phyloP scores from a whole-genome alignment of 2,113 vertebrate species.

The Brachyhypopomus occidentalis region DNA sequence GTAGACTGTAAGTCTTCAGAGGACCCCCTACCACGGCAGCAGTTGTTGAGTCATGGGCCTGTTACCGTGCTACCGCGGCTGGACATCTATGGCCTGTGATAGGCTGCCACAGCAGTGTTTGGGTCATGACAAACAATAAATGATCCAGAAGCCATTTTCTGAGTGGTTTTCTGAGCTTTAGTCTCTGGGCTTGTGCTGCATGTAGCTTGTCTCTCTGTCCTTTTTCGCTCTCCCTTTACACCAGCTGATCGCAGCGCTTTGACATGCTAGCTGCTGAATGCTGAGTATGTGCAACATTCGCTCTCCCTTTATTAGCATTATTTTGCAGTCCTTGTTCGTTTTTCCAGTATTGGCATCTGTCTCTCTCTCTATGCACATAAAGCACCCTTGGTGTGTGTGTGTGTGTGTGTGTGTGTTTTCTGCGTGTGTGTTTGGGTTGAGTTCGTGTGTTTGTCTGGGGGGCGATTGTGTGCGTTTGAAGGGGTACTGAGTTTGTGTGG shows the following conservation, averaged over 20 bases:
- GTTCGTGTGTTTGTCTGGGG: background rate
- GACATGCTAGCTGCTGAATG: background rate
- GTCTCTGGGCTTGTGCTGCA: too few relatives aligned
- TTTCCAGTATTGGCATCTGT: background rate
- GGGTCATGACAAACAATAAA: constrained; percentile 35
- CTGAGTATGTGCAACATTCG: background rate
- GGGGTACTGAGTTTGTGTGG: background rate
- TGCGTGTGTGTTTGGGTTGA: background rate
- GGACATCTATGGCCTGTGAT: constrained; percentile 30
- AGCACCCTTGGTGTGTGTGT: background rate
- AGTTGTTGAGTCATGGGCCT: background rate
- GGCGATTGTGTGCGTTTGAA: constrained; percentile 2
- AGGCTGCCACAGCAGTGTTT: constrained; percentile 25
- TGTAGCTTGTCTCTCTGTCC: background rate
- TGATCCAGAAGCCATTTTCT: constrained; percentile 46
- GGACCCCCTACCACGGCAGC: too few relatives aligned
- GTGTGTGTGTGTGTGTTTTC: constrained; percentile 14
- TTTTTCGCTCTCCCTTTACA: background rate
- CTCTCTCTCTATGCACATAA: background rate
- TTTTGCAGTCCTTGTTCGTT: constrained; percentile 17
- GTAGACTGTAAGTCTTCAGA: too few relatives aligned
- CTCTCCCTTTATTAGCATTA: background rate
- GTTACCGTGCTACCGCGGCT: constrained; percentile 9
- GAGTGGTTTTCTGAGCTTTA: constrained; percentile 28
- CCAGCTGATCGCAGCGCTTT: background rate